Base-by-base conservation (phyloP, 2,113 vertebrate species). In the Hassar affinis region DNA sequence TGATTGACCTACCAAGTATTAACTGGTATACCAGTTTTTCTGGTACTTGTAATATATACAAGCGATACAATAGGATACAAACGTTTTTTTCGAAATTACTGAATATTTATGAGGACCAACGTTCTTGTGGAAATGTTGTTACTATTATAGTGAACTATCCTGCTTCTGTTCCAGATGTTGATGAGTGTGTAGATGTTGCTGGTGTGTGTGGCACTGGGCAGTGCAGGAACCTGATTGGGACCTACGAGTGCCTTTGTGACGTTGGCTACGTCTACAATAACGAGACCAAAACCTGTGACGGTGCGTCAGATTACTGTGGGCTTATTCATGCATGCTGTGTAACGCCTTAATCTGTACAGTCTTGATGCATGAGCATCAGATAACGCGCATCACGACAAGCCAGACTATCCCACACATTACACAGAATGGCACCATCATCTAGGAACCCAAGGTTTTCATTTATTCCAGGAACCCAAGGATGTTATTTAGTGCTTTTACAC, bases 201-300 rank as follows among this genome's bases (percentile, higher is more conserved):
- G 86, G 64, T 2, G 93, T 96, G 84, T 99, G 97, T 66, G 98
- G 98, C 86, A 93, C 94, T 18, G 97, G 96, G 0, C 91, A 1
- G 0, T 99, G 98, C 90, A 89, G 88, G 87, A 99, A 99, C 89
- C 89, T 93, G 20, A 68, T 92, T 0, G 97, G 96, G 69, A 93
- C 94, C 1, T 96, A 96, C 0, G 88, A 95, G 25, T 99, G 98
- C 86, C 75, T 95, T 80, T 99, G 98, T 0, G 94, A 96, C 0
- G 30, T 83, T 0, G 98, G 98, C 69, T 98, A 95, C 47, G 81
- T 89, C 1, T 99, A 96, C 0, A 90, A 96, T 84, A 89, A 94
- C 0, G 82, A 91, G 82, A 95, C 91, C 85, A 96, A 95, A 89
- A 92, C 91, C 86, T 99, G 98, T 75, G 87, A 88, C 68, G 98